Conservation (phyloP, 2,888 invertebrate genomes). For the Lasioglossum marginatum region DNA sequence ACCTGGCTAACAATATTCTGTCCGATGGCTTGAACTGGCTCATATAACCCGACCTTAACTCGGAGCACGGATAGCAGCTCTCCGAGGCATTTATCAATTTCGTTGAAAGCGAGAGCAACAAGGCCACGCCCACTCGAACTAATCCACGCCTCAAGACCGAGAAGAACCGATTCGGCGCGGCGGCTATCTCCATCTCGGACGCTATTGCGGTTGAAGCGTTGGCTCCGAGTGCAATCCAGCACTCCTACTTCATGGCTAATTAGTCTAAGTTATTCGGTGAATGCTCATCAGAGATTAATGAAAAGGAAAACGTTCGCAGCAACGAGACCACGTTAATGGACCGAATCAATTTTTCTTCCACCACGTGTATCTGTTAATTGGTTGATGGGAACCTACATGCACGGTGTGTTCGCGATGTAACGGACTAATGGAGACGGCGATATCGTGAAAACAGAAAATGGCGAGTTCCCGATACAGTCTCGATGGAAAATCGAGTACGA, state of each 20-base stretch:
- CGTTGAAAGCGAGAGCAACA: neutral
- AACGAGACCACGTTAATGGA: neutral
- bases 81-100: neutral
- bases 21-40: too few relatives aligned
- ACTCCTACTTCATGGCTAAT: neutral
- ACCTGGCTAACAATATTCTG: too few relatives aligned
- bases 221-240: neutral
- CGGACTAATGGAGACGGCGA: neutral
- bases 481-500: neutral
- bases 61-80: neutral
- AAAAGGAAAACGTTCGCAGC: neutral
- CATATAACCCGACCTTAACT: too few relatives aligned
- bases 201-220: neutral
- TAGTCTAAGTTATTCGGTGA: neutral
- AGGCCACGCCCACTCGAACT: neutral
- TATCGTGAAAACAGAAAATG: neutral
- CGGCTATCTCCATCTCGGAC: neutral
- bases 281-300: neutral
- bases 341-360: neutral
- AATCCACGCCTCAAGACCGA: neutral
- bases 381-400: neutral
- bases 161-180: neutral
- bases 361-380: neutral
- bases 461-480: neutral
- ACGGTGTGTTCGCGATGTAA: neutral